Evolutionary conservation across 2,113 vertebrate species (phyloP).

Genomic region (Eptatretus burgeri): DNA sequence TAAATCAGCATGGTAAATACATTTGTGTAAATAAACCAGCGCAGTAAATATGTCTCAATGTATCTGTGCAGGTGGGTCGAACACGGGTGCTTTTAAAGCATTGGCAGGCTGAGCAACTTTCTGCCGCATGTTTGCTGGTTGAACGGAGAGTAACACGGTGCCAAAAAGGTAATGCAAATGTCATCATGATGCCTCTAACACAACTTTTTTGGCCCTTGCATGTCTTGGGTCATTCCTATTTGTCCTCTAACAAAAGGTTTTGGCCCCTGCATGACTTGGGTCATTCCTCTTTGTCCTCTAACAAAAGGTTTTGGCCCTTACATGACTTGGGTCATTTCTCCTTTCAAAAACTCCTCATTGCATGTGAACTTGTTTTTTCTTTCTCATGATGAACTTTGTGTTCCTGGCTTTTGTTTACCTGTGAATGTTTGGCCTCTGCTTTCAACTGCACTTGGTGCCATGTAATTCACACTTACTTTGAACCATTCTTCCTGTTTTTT

Average conservation of each 20-base stretch:
- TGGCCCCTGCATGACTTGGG: not conserved
- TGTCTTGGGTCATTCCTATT: not conserved
- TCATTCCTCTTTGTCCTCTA: not conserved
- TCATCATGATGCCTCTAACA: not conserved
- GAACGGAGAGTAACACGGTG: slow-evolving; percentile 58
- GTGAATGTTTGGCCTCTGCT: too few species aligned
- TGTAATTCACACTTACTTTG: too few species aligned
- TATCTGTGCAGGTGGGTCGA: slow-evolving; percentile 29
- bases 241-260: not conserved
- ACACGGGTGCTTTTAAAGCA: slow-evolving; percentile 69
- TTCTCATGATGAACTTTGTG: too few species aligned
- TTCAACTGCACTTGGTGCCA: too few species aligned
- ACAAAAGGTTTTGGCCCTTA: not conserved
- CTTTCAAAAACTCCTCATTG: not conserved
- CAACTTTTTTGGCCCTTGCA: not conserved
- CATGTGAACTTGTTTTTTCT: not conserved
- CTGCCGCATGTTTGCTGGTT: slow-evolving; percentile 45
- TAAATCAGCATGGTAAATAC: too few species aligned
- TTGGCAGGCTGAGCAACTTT: slow-evolving; percentile 64
- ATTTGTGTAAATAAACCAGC: too few species aligned
- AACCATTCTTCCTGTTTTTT: too few species aligned
- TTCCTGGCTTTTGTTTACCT: too few species aligned
- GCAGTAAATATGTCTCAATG: too few species aligned
- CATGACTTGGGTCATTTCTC: not conserved
- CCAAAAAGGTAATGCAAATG: slow-evolving; percentile 52